Evolutionary conservation across 92 coral and sea anemone genomes (phyloP).

Genomic region (Parazoanthus darwini): DNA sequence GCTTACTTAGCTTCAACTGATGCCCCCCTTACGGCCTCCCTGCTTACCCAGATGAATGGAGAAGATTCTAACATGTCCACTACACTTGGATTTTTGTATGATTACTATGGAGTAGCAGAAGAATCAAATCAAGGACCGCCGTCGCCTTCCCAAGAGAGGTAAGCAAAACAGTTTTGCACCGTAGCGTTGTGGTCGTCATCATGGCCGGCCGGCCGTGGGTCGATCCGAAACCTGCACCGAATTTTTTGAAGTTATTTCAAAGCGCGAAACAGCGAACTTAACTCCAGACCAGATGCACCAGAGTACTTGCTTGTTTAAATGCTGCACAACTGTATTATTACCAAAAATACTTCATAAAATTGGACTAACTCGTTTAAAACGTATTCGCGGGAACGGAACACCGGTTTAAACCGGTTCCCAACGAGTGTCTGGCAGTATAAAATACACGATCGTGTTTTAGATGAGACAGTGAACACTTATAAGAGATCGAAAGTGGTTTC

Average conservation of each 20-base stretch:
- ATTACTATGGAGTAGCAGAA: constrained; percentile 92
- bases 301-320: neutral
- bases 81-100: constrained; percentile 92
- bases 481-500: no score
- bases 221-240: neutral
- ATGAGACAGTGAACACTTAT: neutral
- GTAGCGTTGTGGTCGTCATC: neutral
- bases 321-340: neutral
- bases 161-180: constrained; percentile 13
- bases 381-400: constrained; percentile 17
- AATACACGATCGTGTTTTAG: neutral
- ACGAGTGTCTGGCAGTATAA: neutral
- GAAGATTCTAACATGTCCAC: constrained; percentile 96
- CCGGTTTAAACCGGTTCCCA: constrained; percentile 19
- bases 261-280: neutral
- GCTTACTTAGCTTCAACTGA: constrained; percentile 93
- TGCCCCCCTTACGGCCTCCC: constrained; percentile 85
- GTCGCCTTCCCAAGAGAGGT: constrained; percentile 88
- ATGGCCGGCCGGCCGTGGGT: neutral
- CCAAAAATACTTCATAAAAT: neutral
- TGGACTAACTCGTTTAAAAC: neutral
- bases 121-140: constrained; percentile 92
- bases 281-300: neutral
- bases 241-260: neutral
- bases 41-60: constrained; percentile 90